A percentile compares a stretch with the other conserved stretches of the same genome.
Conservation (phyloP, 2,113 vertebrate genomes). For the Rhombomys opimus region DNA sequence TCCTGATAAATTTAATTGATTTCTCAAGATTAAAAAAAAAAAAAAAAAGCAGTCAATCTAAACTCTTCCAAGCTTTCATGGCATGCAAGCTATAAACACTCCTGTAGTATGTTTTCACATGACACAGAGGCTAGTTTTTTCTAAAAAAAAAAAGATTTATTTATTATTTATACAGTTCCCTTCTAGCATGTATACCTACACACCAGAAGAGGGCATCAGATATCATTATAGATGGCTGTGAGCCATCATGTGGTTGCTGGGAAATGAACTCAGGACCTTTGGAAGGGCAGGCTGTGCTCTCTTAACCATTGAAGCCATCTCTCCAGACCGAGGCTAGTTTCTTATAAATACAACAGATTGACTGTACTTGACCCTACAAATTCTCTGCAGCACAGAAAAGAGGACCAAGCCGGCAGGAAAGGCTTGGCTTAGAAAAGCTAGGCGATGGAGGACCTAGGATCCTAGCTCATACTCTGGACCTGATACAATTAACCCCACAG, state of each 20-base stretch:
- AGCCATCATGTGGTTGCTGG: too few species aligned
- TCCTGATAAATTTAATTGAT: not conserved
- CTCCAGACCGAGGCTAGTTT: not conserved
- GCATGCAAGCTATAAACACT: not conserved
- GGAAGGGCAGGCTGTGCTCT: too few species aligned
- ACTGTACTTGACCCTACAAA: not conserved
- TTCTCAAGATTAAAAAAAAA: not conserved
- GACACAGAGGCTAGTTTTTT: not conserved
- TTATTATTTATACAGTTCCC: too few species aligned
- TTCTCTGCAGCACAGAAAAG: too few species aligned
- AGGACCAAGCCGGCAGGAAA: not conserved
- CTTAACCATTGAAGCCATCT: too few species aligned
- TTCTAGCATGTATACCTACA: too few species aligned
- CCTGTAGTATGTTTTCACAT: not conserved
- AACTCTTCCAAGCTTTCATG: not conserved
- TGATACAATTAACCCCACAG: not conserved
- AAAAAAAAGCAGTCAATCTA: not conserved
- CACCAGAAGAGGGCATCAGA: too few species aligned
- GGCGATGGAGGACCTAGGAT: not conserved
- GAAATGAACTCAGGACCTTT: too few species aligned
- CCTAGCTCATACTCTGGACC: not conserved
- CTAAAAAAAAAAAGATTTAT: too few species aligned
- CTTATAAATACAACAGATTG: constrained; percentile 25
- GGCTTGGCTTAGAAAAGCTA: not conserved
- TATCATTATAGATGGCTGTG: too few species aligned